Evolutionary conservation across 2,797 vertebrate species (phyloP).

Genomic region (Acestrorhynchus altus): DNA sequence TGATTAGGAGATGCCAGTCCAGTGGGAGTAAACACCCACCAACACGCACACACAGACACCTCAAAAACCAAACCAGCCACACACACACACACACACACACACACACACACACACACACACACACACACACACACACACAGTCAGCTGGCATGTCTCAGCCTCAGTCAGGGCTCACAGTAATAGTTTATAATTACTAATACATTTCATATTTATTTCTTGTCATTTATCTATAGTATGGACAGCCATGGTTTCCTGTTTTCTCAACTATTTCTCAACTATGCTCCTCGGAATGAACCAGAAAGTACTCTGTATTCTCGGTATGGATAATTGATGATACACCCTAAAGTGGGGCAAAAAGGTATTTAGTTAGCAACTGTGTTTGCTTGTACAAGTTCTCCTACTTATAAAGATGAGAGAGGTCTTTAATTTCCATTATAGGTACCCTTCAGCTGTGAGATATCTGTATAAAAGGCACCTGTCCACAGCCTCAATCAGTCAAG

Average conservation of each 20-base stretch:
- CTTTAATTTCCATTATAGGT: too few relatives aligned
- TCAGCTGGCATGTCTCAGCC: background rate
- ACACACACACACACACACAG: background rate
- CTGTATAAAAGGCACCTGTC: too few relatives aligned
- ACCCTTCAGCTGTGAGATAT: too few relatives aligned
- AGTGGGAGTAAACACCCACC: background rate
- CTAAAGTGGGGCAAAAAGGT: too few relatives aligned
- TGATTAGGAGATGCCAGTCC: slow-evolving; percentile 9
- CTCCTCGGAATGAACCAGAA: background rate
- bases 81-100: slow-evolving; percentile 2
- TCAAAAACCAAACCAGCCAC: too few relatives aligned
- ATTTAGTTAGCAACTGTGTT: too few relatives aligned
- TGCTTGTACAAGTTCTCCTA: too few relatives aligned
- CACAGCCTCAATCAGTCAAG: too few relatives aligned
- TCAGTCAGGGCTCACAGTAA: background rate
- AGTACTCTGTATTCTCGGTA: too few relatives aligned
- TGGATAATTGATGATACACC: too few relatives aligned
- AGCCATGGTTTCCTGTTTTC: background rate
- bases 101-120: slow-evolving; percentile 2
- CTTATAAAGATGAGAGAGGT: too few relatives aligned
- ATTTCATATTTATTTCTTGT: background rate
- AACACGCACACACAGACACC: background rate
- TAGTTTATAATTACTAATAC: background rate
- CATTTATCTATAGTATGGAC: background rate
- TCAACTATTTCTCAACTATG: background rate